Evolutionary conservation across 1,140 invertebrate species (phyloP).

Genomic region (Dolichoris vasculosae): DNA sequence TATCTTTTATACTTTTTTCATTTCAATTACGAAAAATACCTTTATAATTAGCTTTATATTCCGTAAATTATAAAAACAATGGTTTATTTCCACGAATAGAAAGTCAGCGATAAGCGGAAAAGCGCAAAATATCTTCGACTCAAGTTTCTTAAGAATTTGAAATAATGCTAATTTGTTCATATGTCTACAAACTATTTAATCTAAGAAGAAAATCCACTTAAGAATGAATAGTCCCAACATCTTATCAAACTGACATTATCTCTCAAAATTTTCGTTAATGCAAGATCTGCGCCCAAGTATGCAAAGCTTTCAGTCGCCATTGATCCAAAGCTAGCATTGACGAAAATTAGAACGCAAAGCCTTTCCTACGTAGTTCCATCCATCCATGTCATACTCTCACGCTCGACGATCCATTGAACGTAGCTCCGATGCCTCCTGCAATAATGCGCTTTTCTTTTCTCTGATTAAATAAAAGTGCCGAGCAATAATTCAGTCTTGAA

Average conservation of each 20-base stretch:
- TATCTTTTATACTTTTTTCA: too few species aligned
- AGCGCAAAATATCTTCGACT: too few species aligned
- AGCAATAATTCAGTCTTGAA: not conserved
- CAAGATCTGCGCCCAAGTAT: not conserved
- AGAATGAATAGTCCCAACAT: not conserved
- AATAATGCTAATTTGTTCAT: too few species aligned
- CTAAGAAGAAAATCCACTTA: not conserved
- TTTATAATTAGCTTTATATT: too few species aligned
- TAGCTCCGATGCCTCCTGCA: not conserved
- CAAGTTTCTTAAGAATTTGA: too few species aligned
- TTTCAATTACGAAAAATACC: too few species aligned
- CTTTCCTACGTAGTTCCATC: not conserved
- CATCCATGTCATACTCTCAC: not conserved
- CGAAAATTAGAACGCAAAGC: conserved; percentile 1
- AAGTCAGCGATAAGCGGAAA: too few species aligned
- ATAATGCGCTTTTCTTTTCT: not conserved
- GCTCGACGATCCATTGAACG: not conserved
- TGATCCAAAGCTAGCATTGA: not conserved
- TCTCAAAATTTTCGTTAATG: not conserved
- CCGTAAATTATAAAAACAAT: too few species aligned
- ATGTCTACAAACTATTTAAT: too few species aligned
- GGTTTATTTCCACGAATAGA: too few species aligned
- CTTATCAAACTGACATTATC: not conserved
- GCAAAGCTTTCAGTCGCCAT: not conserved
- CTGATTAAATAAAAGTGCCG: not conserved